Evolutionary conservation across 1,140 invertebrate species (phyloP).

Genomic region (Bacillus rossius): DNA sequence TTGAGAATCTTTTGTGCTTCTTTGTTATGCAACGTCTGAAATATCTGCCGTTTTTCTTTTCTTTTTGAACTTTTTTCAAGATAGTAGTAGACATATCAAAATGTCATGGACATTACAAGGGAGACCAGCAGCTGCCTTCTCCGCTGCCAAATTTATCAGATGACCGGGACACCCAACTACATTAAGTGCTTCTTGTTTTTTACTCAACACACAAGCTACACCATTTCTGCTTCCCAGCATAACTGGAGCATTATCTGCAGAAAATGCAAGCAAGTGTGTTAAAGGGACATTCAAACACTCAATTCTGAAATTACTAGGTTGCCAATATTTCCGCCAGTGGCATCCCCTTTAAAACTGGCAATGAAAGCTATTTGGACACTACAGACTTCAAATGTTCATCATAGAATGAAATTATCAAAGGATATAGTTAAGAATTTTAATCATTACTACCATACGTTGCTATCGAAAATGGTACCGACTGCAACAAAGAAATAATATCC

Average conservation of each 20-base stretch:
- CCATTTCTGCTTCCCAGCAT: neutral
- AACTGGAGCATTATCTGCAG: conserved; percentile 1
- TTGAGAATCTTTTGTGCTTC: neutral
- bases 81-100: conserved; percentile 1
- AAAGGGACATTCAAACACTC: neutral
- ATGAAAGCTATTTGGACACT: too few relatives aligned
- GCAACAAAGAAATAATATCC: neutral
- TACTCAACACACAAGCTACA: neutral
- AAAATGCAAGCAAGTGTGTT: neutral
- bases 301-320: neutral
- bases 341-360: neutral
- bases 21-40: neutral
- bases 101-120: neutral
- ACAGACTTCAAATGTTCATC: neutral
- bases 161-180: neutral
- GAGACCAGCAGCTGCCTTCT: neutral
- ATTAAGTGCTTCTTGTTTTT: neutral
- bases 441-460: neutral
- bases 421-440: neutral
- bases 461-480: neutral
- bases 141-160: neutral
- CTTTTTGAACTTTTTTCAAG: neutral
- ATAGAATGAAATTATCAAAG: neutral
- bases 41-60: neutral
- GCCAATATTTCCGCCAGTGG: neutral